phyloP scores from a whole-genome alignment of 1,140 invertebrate genomes.

The Cyphomyrmex costatus region DNA sequence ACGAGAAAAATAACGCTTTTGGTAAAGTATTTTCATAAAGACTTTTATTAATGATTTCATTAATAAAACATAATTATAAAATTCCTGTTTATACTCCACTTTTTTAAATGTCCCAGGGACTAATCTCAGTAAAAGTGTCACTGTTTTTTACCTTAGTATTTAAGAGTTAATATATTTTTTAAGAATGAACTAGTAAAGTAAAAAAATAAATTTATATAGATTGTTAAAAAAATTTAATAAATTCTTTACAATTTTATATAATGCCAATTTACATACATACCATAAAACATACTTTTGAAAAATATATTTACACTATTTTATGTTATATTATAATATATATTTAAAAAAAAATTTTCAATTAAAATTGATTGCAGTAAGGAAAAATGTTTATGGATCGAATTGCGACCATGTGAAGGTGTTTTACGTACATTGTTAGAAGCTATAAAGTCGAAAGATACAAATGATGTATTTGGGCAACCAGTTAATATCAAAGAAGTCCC shows the following conservation, averaged over 20 bases:
- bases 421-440: constrained; percentile 92
- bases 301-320: too few relatives aligned
- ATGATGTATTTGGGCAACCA: constrained; percentile 97
- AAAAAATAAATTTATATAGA: background rate
- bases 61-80: too few relatives aligned
- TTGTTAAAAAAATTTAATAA: background rate
- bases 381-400: constrained; percentile 92
- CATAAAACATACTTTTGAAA: background rate
- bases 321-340: too few relatives aligned
- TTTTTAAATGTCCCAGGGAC: too few relatives aligned
- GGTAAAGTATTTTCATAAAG: too few relatives aligned
- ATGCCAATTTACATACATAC: background rate
- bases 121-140: too few relatives aligned
- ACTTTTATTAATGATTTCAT: too few relatives aligned
- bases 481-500: constrained; percentile 96
- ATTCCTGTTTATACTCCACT: too few relatives aligned
- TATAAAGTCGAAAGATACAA: constrained; percentile 93
- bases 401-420: constrained; percentile 94
- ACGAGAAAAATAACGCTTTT: too few relatives aligned
- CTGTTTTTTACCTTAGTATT: too few relatives aligned
- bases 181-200: background rate
- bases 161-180: background rate
- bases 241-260: background rate
- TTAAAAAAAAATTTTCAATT: too few relatives aligned
- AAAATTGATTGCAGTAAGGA: constrained; percentile 88